Evolutionary conservation across 2,113 vertebrate species (phyloP).

Genomic region (Okapia johnstoni): DNA sequence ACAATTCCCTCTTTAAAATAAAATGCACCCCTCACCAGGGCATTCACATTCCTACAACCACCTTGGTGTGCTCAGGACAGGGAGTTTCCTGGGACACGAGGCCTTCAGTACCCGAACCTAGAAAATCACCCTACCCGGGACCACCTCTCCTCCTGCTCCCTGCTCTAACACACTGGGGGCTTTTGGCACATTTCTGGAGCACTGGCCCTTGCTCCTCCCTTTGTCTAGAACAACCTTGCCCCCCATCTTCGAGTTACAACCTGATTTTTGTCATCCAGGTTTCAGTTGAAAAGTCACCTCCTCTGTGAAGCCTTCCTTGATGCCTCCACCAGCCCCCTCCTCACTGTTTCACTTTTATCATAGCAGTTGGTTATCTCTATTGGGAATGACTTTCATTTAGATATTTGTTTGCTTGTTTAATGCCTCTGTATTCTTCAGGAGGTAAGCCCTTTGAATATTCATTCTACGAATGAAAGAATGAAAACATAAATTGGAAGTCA

Average conservation of each 20-base stretch:
- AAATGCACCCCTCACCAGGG: neutral
- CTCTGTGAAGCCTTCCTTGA: neutral
- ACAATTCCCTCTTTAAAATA: no score
- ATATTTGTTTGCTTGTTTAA: accelerated
- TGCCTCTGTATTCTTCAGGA: neutral
- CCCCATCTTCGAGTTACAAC: neutral
- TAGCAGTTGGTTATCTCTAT: accelerated
- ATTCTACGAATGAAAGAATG: neutral
- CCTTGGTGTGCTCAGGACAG: neutral
- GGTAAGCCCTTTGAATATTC: neutral
- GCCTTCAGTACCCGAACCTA: neutral
- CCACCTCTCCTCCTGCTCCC: neutral
- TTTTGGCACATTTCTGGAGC: neutral
- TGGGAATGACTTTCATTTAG: accelerated
- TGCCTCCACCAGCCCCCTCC: accelerated
- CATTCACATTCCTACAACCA: neutral
- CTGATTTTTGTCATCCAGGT: neutral
- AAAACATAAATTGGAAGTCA: neutral
- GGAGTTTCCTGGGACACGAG: accelerated
- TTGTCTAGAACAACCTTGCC: neutral
- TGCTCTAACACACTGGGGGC: neutral
- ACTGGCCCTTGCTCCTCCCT: neutral
- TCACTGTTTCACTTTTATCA: no score
- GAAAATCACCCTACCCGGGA: neutral
- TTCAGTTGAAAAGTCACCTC: accelerated